Percentiles rank a stretch among this genome's conserved stretches.
These are phyloP conservation scores for Hypotaenidia okinawae DNA, from an alignment of 2,797 vertebrate genomes.

Conservation along the genomic window DNA sequence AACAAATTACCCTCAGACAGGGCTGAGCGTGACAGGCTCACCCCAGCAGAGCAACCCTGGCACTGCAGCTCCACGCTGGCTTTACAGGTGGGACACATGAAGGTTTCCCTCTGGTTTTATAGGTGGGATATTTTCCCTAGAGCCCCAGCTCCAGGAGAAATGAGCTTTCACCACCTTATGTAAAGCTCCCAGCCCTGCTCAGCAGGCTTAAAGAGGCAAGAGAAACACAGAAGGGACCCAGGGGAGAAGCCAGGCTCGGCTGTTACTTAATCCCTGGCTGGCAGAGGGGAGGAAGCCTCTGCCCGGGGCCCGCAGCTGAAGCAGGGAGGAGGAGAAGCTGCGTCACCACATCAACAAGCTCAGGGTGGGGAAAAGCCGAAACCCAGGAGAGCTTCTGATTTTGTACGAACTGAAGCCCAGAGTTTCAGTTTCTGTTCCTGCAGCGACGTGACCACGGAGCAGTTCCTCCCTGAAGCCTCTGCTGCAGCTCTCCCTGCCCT, in stretches of 20 bases:
- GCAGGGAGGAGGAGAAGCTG: background rate
- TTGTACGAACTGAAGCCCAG: background rate
- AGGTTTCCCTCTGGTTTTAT: background rate
- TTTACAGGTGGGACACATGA: background rate
- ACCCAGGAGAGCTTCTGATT: background rate
- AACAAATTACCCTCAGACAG: background rate
- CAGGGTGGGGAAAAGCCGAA: background rate
- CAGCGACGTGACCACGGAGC: background rate
- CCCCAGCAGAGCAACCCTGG: background rate
- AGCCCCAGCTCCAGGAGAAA: background rate
- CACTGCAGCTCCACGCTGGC: rapidly evolving
- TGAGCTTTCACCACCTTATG: rapidly evolving
- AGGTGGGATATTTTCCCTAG: background rate
- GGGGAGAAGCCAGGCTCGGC: background rate
- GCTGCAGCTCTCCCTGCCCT: background rate
- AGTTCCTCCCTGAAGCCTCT: background rate
- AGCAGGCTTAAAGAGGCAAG: rapidly evolving
- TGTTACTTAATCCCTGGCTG: background rate
- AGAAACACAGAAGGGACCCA: background rate
- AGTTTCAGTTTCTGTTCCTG: conserved; percentile 39
- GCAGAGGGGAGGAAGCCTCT: background rate
- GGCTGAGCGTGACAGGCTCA: background rate
- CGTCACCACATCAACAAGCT: background rate
- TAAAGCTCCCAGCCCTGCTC: background rate
- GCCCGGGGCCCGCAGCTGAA: background rate